Evolutionary conservation across 2,113 vertebrate genomes (phyloP), one percentile per base, ranked within the genome.

Genomic region (Platysteira castanea): DNA sequence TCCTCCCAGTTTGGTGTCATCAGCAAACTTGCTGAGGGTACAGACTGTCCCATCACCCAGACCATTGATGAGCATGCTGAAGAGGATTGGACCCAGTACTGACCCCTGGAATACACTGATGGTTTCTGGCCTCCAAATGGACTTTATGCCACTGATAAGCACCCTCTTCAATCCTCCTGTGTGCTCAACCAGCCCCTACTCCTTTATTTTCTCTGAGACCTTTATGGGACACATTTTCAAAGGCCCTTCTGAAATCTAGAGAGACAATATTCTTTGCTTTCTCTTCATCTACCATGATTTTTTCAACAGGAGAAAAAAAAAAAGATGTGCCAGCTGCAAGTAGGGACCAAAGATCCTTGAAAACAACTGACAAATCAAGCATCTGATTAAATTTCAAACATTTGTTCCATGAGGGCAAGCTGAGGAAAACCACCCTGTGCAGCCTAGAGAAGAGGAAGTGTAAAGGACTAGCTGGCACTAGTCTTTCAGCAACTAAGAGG

Each of bases 81-180:
- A 42, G 54, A 82, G 7, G 6, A 59, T 2, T 18, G 31, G 9
- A 28, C 28, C 16, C 60, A 37, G 9, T 1, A 28, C 0, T 33
- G 71, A 42, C 35, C 10, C 42, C 31, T 0, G 0, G 41, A 5
- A 17, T 20, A 21, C 16, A 65, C 2, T 0, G 1, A 10, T 16
- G 54, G 31, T 19, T 68, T 11, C 52, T 59, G 42, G 28, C 22
- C 28, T 75, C 27, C 61, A 54, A 0, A 10, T 21, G 17, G 15
- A 41, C 21, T 69, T 31, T 0, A 4, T 35, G 24, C 6, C 44
- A 35, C 18, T 23, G 16, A 28, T 35, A 4, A 65, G 17, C 13
- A 44, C 3, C 3, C 7, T 65, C 28, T 75, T 59, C 79, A 79
- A 4, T 33, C 9, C 23, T 70, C 21, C 28, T 16, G 8, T 18